phyloP scores from a whole-genome alignment of 2,888 invertebrate species.

The Melolontha melolontha region DNA sequence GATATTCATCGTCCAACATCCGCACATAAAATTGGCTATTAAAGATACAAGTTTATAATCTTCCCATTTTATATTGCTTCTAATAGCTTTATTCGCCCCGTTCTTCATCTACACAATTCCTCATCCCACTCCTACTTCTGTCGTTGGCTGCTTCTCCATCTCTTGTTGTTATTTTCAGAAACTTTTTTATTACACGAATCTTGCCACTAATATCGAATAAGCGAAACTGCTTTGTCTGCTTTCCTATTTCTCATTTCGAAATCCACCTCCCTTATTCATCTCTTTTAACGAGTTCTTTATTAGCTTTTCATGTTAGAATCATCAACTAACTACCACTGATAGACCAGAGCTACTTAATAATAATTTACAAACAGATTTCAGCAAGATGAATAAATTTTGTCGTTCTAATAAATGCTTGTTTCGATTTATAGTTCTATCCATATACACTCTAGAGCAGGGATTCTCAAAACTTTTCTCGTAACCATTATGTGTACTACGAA shows the following conservation, averaged over 20 bases:
- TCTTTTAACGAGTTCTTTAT: neutral
- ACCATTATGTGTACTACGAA: too few relatives aligned
- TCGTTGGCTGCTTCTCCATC: neutral
- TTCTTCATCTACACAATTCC: slow-evolving; percentile 39
- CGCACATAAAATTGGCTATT: slow-evolving; percentile 65
- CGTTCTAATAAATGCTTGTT: too few relatives aligned
- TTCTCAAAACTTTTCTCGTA: too few relatives aligned
- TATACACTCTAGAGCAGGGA: too few relatives aligned
- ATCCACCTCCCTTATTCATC: neutral
- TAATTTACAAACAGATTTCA: too few relatives aligned
- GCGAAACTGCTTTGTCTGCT: slow-evolving; percentile 49
- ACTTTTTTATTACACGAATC: slow-evolving; percentile 68
- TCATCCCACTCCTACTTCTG: neutral
- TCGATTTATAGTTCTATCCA: too few relatives aligned
- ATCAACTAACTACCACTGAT: slow-evolving; percentile 1
- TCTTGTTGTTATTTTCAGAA: slow-evolving; percentile 65
- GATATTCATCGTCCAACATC: slow-evolving; percentile 65
- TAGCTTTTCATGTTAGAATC: neutral
- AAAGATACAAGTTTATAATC: slow-evolving; percentile 67
- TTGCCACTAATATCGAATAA: slow-evolving; percentile 62
- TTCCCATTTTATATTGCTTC: slow-evolving; percentile 63
- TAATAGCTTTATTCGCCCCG: slow-evolving; percentile 57
- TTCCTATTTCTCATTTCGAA: slow-evolving; percentile 18
- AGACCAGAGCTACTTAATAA: too few relatives aligned
- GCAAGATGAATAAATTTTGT: too few relatives aligned